Conservation (phyloP, 2,113 vertebrate species). For the Oryzias woworae region DNA sequence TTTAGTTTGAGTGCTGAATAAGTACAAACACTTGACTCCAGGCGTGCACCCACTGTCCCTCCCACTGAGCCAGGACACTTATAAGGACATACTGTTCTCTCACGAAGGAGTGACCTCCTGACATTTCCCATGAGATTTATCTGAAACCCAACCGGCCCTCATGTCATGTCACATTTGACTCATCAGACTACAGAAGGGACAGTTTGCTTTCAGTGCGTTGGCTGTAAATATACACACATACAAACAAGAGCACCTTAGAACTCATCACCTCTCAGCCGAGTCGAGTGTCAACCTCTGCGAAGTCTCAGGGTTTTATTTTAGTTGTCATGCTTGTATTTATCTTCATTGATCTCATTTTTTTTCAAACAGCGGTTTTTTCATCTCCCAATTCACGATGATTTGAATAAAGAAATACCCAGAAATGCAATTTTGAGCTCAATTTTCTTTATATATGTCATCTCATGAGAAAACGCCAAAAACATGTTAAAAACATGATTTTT, state of each 20-base stretch:
- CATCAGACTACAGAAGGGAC: slow-evolving; percentile 21
- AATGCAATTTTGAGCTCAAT: too few relatives aligned
- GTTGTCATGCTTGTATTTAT: too few relatives aligned
- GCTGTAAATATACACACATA: slow-evolving; percentile 42
- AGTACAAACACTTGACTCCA: slow-evolving; percentile 26
- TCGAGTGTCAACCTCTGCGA: slow-evolving; percentile 6
- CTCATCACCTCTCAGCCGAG: background rate
- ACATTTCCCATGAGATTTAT: slow-evolving; percentile 47
- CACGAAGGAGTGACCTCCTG: slow-evolving; percentile 47
- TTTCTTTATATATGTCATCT: too few relatives aligned
- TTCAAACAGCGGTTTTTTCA: too few relatives aligned
- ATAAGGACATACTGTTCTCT: slow-evolving; percentile 43
- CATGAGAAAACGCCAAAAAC: too few relatives aligned
- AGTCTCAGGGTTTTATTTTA: background rate
- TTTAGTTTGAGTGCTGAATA: background rate
- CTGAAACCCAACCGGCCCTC: slow-evolving; percentile 56
- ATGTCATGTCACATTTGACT: slow-evolving; percentile 43
- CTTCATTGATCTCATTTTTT: too few relatives aligned
- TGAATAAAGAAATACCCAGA: too few relatives aligned
- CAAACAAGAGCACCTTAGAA: slow-evolving; percentile 12
- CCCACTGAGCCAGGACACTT: slow-evolving; percentile 4
- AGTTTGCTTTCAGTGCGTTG: slow-evolving; percentile 13
- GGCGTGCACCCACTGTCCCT: slow-evolving; percentile 24
- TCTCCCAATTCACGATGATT: too few relatives aligned
- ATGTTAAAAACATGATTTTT: too few relatives aligned